Evolutionary conservation across 2,888 invertebrate genomes (phyloP), one percentile per base, ranked within the genome.

Genomic region (Drosophila nr. medialis): DNA sequence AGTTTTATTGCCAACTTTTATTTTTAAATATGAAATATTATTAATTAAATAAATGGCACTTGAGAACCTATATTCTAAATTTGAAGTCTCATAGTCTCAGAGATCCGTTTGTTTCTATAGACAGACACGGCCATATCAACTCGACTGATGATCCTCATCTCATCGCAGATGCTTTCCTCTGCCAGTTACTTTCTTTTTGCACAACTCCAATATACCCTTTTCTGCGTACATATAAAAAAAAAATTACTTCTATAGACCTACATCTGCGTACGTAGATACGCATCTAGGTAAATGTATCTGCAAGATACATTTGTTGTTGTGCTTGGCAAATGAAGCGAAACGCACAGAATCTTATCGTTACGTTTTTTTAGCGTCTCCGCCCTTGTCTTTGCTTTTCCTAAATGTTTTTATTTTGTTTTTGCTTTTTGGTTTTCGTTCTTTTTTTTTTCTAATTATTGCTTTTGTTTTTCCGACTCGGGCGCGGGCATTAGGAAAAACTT

Each of bases 321-420:
- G 75, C 70, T 51, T 80, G 81, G 81, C 86, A 87, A 91, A 91
- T 91, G 92, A 91, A 86, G 91, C 92, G 91, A 81, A 89, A 87
- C 92, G 85, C 63, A 64, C 69, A 74, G 72, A 69, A 69, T 73
- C 75, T 21, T 0, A 45, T 4, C 13, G 7, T 1, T 73, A 24
- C 38, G 24, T 67, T 70, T 73, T 76, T 78, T 81, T 70, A 72
- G 76, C 71, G 69, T 63, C 69, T 56, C 70, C 67, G 79, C 80
- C 72, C 72, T 80, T 72, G 81, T 67, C 64, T 70, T 73, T 65
- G 45, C 50, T 50, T 60, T 55, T 60, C 34, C 45, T 15, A 45
- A 45, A 55, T 66, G 21, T 27, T 50, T 56, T 68, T 42, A 29
- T 40, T 60, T 48, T 64, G 64, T 70, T 45, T 66, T 60, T 45